Evolutionary conservation across 2,797 vertebrate genomes (phyloP), one percentile per base, ranked within the genome.

Genomic region (Bovichtus variegatus): DNA sequence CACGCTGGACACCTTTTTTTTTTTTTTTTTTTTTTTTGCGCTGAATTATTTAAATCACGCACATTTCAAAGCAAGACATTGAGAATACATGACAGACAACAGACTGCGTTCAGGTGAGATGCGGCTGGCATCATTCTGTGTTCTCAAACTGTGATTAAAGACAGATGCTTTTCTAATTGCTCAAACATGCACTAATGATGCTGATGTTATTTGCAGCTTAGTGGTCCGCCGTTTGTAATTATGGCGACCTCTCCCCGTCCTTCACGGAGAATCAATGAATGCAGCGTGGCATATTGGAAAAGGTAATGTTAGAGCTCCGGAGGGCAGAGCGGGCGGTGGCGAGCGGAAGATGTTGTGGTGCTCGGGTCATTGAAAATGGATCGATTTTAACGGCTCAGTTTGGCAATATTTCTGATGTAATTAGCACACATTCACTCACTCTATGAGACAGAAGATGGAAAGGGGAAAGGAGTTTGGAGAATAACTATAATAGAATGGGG

Each of bases 171-270:
- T 76, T 71, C 44, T 85, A 90, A 87, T 90, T 84, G 74, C 87
- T 88, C 53, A 72, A 88, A 89, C 86, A 78, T 71, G 76, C 80
- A 76, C 82, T 89, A 85, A 90, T 83, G 80, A 89, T 55, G 62
- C 78, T 58, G 74, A 69, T 84, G 76, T 80, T 87, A 82, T 89
- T 90, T 85, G 85, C 66, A 83, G 74, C 82, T 74, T 82, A 61
- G 71, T 58, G 71, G 89, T 82, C 82, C 80, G 62, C 68, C 59
- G 82, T 74, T 79, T 85, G 76, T 84, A 91, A 92, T 93, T 90
- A 92, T 89, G 5, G 74, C 71, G 78, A 91, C 91, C 89, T 91
- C 70, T 67, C 38, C 71, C 70, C 7, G 76, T 74, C 88, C 87
- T 88, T 88, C 76, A 71, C 58, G 1, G 46, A 19, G 66, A 86